Conservation (phyloP, 2,888 invertebrate genomes). For the Alsophila aescularia region DNA sequence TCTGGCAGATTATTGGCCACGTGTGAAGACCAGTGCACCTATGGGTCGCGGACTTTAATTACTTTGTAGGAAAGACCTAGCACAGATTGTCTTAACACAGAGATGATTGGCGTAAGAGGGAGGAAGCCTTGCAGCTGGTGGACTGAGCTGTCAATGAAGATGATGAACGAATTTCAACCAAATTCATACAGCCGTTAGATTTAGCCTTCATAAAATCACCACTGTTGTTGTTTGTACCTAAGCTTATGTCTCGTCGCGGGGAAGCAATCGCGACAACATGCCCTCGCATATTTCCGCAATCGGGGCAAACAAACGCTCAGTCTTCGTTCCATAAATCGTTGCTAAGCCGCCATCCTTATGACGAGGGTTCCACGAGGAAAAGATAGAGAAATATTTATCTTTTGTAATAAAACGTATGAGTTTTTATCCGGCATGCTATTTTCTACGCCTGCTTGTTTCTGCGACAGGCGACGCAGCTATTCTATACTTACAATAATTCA, state of each 20-base stretch:
- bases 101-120: no score
- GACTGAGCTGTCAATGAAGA: no score
- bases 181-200: no score
- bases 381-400: slow-evolving; percentile 34
- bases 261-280: slow-evolving; percentile 22
- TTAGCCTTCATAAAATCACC: no score
- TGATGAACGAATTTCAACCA: no score
- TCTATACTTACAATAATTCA: no score
- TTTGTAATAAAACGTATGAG: slow-evolving; percentile 36
- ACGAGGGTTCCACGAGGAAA: slow-evolving; percentile 39
- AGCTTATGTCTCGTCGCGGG: slow-evolving; percentile 10
- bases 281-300: slow-evolving; percentile 20
- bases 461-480: background rate
- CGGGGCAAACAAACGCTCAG: slow-evolving; percentile 22
- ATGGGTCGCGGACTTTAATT: no score
- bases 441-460: background rate
- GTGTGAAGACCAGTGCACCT: no score
- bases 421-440: slow-evolving; percentile 18
- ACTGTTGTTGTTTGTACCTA: background rate
- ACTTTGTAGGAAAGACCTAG: no score
- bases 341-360: slow-evolving; percentile 30
- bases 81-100: no score
- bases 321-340: slow-evolving; percentile 31
- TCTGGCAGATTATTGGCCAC: no score
- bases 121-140: no score